A percentile compares a stretch with the other conserved stretches of the same genome.
Conservation (phyloP, 1,140 invertebrate genomes). For the Chionoecetes opilio region DNA sequence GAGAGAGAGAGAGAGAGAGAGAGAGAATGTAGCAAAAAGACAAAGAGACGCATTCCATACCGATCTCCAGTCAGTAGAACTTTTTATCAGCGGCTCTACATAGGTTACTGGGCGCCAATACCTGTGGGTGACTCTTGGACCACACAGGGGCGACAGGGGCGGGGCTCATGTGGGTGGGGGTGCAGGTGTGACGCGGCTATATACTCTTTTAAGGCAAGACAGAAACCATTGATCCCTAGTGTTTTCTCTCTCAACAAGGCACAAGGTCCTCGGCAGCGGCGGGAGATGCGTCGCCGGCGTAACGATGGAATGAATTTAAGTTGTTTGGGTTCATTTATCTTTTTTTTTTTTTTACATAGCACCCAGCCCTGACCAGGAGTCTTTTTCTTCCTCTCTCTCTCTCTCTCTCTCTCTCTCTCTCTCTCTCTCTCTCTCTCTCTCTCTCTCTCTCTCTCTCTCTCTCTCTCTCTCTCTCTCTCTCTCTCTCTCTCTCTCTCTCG, state of each 20-base stretch:
- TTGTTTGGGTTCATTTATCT: background rate
- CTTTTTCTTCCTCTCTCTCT: background rate
- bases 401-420: too few relatives aligned
- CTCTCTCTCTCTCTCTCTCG: background rate
- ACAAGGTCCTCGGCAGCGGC: background rate
- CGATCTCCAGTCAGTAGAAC: too few relatives aligned
- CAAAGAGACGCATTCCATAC: background rate
- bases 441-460: conserved; percentile 11
- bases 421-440: conserved; percentile 15
- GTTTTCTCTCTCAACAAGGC: background rate
- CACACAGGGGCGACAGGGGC: too few relatives aligned
- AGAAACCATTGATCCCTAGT: background rate
- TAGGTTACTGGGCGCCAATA: too few relatives aligned
- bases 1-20: conserved; percentile 27
- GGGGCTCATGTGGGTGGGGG: background rate
- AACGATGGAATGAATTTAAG: background rate
- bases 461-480: conserved; percentile 19
- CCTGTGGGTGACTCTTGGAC: too few relatives aligned
- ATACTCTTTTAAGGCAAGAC: background rate
- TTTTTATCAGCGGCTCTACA: background rate
- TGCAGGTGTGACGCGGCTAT: background rate
- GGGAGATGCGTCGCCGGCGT: background rate
- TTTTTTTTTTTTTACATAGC: background rate
- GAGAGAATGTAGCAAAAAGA: background rate
- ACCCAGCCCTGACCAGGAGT: background rate